Conservation (phyloP, 2,113 vertebrate genomes). For the Siniperca chuatsi region DNA sequence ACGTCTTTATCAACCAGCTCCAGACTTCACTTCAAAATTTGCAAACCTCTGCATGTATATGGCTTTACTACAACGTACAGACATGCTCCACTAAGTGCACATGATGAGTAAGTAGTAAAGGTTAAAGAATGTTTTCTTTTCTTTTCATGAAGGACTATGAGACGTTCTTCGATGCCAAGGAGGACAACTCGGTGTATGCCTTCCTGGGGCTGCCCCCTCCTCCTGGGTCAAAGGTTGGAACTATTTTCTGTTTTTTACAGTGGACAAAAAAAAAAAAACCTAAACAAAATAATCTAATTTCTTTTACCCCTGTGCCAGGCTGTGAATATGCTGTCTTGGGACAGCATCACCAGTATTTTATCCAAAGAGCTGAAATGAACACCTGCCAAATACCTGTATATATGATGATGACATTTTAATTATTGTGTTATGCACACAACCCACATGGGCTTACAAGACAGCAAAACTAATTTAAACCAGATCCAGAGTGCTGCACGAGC, state of each 20-base stretch:
- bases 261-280: not conserved
- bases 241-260: slow-evolving; percentile 8
- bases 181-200: slow-evolving; percentile 94
- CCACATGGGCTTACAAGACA: not conserved
- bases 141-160: slow-evolving; percentile 91
- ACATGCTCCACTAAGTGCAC: not conserved
- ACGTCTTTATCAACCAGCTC: too few species aligned
- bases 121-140: not conserved
- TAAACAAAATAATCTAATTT: not conserved
- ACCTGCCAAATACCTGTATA: not conserved
- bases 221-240: slow-evolving; percentile 92
- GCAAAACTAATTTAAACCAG: not conserved
- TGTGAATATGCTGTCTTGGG: not conserved
- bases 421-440: not conserved
- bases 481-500: not conserved
- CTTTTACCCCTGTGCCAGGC: not conserved
- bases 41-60: not conserved
- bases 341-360: not conserved
- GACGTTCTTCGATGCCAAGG: slow-evolving; percentile 98
- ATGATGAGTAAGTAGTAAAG: not conserved
- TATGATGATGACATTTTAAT: slow-evolving; percentile 12
- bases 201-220: slow-evolving; percentile 95
- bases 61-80: not conserved
- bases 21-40: too few species aligned
- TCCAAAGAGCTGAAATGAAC: not conserved